Evolutionary conservation across 1,140 invertebrate genomes (phyloP).

Genomic region (Ectropis grisescens): DNA sequence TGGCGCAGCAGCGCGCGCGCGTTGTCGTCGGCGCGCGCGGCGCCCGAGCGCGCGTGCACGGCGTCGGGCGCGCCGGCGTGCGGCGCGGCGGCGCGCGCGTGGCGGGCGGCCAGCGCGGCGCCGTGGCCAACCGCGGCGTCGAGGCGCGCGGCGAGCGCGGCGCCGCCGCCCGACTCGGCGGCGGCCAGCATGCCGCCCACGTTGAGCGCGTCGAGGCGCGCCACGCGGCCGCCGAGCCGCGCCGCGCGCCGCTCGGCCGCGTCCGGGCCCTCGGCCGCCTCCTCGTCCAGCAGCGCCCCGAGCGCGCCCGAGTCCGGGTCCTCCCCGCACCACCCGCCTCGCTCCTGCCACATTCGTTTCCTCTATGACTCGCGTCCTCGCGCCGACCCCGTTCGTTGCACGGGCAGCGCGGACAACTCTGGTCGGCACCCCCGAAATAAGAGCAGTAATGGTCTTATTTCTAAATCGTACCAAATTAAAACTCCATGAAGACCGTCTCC

Average conservation of each 20-base stretch:
- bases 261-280: slow-evolving; percentile 25
- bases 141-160: slow-evolving; percentile 26
- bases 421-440: too few relatives aligned
- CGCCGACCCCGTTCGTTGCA: too few relatives aligned
- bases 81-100: slow-evolving; percentile 19
- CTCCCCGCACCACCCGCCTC: not conserved
- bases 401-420: too few relatives aligned
- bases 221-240: slow-evolving; percentile 32
- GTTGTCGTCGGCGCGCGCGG: slow-evolving; percentile 32
- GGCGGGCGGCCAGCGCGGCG: slow-evolving; percentile 19
- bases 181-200: slow-evolving; percentile 53
- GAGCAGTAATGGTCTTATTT: too few relatives aligned
- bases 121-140: slow-evolving; percentile 21
- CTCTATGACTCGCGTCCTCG: too few relatives aligned
- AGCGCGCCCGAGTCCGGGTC: slow-evolving; percentile 35
- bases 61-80: slow-evolving; percentile 27
- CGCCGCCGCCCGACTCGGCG: slow-evolving; percentile 43
- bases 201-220: slow-evolving; percentile 46
- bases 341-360: too few relatives aligned
- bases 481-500: too few relatives aligned
- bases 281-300: slow-evolving; percentile 36
- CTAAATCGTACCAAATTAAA: too few relatives aligned
- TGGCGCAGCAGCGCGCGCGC: slow-evolving; percentile 28
- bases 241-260: slow-evolving; percentile 45
- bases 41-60: slow-evolving; percentile 25